These are phyloP conservation scores for Luehdorfia chinensis DNA, from an alignment of 1,140 invertebrate species.

Conservation along the genomic window DNA sequence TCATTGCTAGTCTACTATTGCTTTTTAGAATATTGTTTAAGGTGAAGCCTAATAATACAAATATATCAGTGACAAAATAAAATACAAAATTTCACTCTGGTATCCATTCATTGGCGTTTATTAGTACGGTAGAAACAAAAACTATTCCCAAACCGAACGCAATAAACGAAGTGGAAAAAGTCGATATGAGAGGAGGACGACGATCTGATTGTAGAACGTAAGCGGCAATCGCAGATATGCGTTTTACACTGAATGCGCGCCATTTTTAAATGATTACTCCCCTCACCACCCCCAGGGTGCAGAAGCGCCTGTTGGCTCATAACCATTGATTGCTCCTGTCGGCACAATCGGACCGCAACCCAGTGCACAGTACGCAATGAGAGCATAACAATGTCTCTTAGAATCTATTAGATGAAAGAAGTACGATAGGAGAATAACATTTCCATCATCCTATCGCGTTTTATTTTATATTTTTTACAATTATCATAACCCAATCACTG, in stretches of 20 bases:
- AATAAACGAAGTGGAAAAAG: slow-evolving; percentile 73
- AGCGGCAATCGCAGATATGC: slow-evolving; percentile 65
- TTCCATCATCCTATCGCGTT: slow-evolving; percentile 39
- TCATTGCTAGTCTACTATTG: too few species aligned
- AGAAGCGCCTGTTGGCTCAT: slow-evolving; percentile 39
- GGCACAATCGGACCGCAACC: slow-evolving; percentile 48
- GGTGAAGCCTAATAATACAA: not conserved
- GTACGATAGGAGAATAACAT: slow-evolving; percentile 48
- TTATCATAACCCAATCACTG: too few species aligned
- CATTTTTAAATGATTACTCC: slow-evolving; percentile 65
- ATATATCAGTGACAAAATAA: slow-evolving; percentile 4
- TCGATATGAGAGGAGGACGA: slow-evolving; percentile 59
- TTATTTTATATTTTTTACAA: too few species aligned
- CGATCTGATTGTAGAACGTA: slow-evolving; percentile 64
- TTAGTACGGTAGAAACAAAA: slow-evolving; percentile 72
- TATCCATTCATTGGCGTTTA: slow-evolving; percentile 65
- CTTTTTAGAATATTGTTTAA: slow-evolving; percentile 23
- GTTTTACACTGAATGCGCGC: slow-evolving; percentile 57
- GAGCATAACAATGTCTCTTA: slow-evolving; percentile 47
- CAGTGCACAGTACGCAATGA: slow-evolving; percentile 41
- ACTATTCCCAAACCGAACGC: slow-evolving; percentile 69
- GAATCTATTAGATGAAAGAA: slow-evolving; percentile 68
- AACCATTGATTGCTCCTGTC: slow-evolving; percentile 63
- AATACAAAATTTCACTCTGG: slow-evolving; percentile 52
- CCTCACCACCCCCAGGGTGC: slow-evolving; percentile 23